Evolutionary conservation across 2,113 vertebrate species (phyloP), one percentile per base, ranked within the genome.

Genomic region (Gavia stellata): DNA sequence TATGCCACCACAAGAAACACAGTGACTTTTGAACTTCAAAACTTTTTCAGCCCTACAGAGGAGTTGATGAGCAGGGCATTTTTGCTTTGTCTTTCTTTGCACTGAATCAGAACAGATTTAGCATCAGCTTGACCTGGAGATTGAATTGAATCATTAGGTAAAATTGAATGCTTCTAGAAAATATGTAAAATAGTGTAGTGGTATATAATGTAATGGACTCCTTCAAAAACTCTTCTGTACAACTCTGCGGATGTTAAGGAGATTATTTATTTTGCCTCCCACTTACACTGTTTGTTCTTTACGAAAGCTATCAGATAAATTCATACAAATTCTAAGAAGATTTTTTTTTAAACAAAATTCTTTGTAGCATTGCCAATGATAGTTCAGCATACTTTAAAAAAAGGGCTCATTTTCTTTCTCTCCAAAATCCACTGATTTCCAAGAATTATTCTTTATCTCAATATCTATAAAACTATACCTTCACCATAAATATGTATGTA

Each of bases 101-200:
- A 86, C 49, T 62, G 45, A 86, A 59, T 77, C 85, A 88, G 36
- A 90, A 65, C 33, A 88, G 53, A 73, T 80, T 92, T 90, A 77
- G 50, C 78, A 85, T 45, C 70, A 70, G 49, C 63, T 82, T 95
- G 94, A 95, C 87, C 94, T 56, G 28, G 59, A 68, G 71, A 86
- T 2, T 70, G 79, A 93, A 88, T 36, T 66, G 63, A 63, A 86
- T 55, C 50, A 92, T 86, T 93, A 86, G 42, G 31, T 75, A 94
- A 95, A 93, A 95, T 16, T 34, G 81, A 85, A 96, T 26, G 31
- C 34, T 68, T 94, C 50, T 81, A 65, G 62, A 87, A 92, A 94
- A 67, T 53, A 96, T 12, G 31, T 73, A 94, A 95, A 96, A 75
- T 31, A 47, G 16, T 21, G 7, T 36, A 84, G 70, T 56, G 70